Percentiles rank a stretch among this genome's conserved stretches.
Conservation (phyloP, 2,113 vertebrate species). For the Rhinolophus ferrumequinum region DNA sequence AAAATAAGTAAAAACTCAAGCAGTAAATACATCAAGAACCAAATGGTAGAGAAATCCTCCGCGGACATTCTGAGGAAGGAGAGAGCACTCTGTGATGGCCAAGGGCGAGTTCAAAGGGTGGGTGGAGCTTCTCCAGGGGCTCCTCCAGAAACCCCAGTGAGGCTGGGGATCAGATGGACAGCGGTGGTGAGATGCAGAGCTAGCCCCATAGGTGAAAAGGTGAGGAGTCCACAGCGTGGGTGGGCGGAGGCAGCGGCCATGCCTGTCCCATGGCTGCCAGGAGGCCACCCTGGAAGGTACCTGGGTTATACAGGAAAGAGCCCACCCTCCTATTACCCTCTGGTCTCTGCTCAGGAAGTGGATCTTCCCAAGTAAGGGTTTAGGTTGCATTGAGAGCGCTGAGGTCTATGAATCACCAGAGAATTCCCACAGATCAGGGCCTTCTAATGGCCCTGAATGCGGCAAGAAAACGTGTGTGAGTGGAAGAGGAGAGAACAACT, state of each 20-base stretch:
- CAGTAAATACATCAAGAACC: not conserved
- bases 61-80: not conserved
- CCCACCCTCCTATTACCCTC: rapidly evolving
- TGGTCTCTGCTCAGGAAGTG: not conserved
- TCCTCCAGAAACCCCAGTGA: not conserved
- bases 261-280: not conserved
- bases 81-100: too few relatives aligned
- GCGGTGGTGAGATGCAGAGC: not conserved
- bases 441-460: not conserved
- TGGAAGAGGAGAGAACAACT: not conserved
- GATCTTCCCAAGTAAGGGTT: not conserved
- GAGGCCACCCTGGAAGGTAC: too few relatives aligned
- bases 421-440: too few relatives aligned
- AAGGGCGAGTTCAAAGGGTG: not conserved
- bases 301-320: not conserved
- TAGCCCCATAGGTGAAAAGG: rapidly evolving
- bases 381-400: not conserved
- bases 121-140: too few relatives aligned
- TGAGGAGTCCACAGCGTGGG: too few relatives aligned
- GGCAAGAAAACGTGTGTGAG: not conserved
- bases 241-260: too few relatives aligned
- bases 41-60: not conserved
- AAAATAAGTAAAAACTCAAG: not conserved
- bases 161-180: too few relatives aligned
- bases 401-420: not conserved